Evolutionary conservation across 2,888 invertebrate species (phyloP).

Genomic region (Agonopterix subpropinquella): DNA sequence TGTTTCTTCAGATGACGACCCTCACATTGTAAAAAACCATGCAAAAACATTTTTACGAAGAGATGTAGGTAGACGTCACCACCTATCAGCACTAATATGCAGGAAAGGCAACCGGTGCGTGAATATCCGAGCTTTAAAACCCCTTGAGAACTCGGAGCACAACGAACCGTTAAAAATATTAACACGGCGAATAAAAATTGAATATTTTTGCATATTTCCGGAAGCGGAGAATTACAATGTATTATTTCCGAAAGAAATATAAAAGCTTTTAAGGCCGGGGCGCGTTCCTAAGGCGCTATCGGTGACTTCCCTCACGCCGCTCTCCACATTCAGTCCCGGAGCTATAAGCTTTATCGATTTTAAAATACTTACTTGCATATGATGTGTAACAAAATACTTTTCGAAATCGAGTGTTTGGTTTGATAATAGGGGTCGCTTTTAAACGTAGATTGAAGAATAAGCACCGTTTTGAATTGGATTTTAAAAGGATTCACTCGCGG

Average conservation of each 20-base stretch:
- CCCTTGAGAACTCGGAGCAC: slow-evolving; percentile 29
- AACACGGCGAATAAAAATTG: slow-evolving; percentile 60
- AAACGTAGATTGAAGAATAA: too few relatives aligned
- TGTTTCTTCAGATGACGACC: too few relatives aligned
- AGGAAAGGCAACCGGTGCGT: slow-evolving; percentile 41
- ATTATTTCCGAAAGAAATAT: slow-evolving; percentile 66
- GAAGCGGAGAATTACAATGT: slow-evolving; percentile 51
- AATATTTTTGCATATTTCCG: slow-evolving; percentile 67
- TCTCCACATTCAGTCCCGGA: slow-evolving; percentile 20
- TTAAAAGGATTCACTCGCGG: slow-evolving; percentile 1
- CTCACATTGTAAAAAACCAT: too few relatives aligned
- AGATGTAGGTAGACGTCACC: slow-evolving; percentile 24
- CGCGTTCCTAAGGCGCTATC: slow-evolving; percentile 57
- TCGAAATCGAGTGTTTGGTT: slow-evolving; percentile 1
- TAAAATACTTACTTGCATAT: slow-evolving; percentile 12
- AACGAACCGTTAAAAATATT: slow-evolving; percentile 51
- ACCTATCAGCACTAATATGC: slow-evolving; percentile 46
- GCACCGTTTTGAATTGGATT: too few relatives aligned
- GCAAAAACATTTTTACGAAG: too few relatives aligned
- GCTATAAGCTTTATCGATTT: slow-evolving; percentile 60
- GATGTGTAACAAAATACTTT: slow-evolving; percentile 4
- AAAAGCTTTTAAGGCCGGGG: slow-evolving; percentile 72
- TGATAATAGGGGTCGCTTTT: too few relatives aligned
- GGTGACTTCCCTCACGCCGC: slow-evolving; percentile 38
- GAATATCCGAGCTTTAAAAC: slow-evolving; percentile 54